Evolutionary conservation across 2,888 invertebrate genomes (phyloP).

Genomic region (Cosmia trapezina): DNA sequence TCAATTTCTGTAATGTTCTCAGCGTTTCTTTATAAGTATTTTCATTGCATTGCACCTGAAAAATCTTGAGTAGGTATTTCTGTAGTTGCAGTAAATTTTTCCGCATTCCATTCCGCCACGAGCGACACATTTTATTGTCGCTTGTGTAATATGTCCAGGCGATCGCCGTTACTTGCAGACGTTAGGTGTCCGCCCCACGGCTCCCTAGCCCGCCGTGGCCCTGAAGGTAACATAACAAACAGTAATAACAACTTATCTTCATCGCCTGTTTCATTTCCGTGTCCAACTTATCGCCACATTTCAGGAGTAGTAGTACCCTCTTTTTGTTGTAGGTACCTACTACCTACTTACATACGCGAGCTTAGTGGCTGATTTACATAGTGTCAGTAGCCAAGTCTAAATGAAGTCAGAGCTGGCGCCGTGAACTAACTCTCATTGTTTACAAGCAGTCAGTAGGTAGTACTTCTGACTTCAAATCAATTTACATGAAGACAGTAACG

Average conservation of each 20-base stretch:
- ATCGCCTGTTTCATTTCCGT: constrained; percentile 81
- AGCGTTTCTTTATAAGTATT: not conserved
- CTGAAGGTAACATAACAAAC: constrained; percentile 74
- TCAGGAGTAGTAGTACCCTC: constrained; percentile 70
- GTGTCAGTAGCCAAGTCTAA: too few species aligned
- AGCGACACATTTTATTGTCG: constrained; percentile 52
- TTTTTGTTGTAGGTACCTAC: constrained; percentile 54
- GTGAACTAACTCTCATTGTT: too few species aligned
- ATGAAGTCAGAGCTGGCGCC: too few species aligned
- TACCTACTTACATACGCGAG: constrained; percentile 55
- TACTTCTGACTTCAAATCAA: too few species aligned
- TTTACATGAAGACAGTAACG: too few species aligned
- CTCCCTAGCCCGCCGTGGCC: constrained; percentile 54
- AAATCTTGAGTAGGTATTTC: constrained; percentile 15
- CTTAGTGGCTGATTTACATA: too few species aligned
- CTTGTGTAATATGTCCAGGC: constrained; percentile 44
- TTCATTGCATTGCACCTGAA: constrained; percentile 2
- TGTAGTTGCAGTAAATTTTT: constrained; percentile 30
- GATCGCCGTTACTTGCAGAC: constrained; percentile 56
- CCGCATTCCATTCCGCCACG: constrained; percentile 29
- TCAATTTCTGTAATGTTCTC: not conserved
- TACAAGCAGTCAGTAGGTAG: too few species aligned
- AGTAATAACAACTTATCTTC: constrained; percentile 85
- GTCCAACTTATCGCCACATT: constrained; percentile 79
- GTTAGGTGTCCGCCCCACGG: constrained; percentile 55